Evolutionary conservation across 1,140 invertebrate genomes (phyloP), one percentile per base, ranked within the genome.

Genomic region (Caenorhabditis latens): DNA sequence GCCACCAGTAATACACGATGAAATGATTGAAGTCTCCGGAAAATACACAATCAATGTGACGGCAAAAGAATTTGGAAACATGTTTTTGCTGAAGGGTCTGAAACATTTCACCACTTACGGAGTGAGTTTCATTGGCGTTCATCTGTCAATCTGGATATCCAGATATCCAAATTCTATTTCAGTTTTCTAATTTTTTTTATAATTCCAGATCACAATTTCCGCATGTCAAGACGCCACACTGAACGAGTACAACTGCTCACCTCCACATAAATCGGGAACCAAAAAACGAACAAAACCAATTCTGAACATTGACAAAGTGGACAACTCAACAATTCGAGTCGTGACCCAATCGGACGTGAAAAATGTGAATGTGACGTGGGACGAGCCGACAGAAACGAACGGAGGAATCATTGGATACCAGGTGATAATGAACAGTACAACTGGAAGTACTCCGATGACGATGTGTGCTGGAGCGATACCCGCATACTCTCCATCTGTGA

Each of bases 51-150:
- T 79, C n/a, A 79, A 79, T 50, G 71, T 79, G 8, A 50, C 71
- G 13, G 71, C 67, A 0, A 43, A 46, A n/a, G 42, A 11, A n/a
- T 16, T 6, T 48, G 71, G 40, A 14, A 79, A 79, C 16, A 21
- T 5, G 11, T 79, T 11, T 53, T 0, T 24, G 46, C 19, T 79
- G 5, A 7, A 9, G 4, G 92, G 92, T 55, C 91, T 94, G 11
- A 91, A 90, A 46, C 94, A 94, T 89, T 94, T 92, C 88, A 92
- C 93, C 42, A 91, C 93, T 85, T 95, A 94, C 87, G 91, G 93
- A 91, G 94, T 94, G 84, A 21, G 84, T 61, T 40, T 63, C 32
- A 1, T 32, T 32, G 32, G 2, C 32, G 32, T 32, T 32, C 32
- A 32, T 32, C 32, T 32, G 0, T 32, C 32, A 32, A 2, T 32